Base-by-base conservation (phyloP, 1,140 invertebrate genomes). In the Hetaerina americana region DNA sequence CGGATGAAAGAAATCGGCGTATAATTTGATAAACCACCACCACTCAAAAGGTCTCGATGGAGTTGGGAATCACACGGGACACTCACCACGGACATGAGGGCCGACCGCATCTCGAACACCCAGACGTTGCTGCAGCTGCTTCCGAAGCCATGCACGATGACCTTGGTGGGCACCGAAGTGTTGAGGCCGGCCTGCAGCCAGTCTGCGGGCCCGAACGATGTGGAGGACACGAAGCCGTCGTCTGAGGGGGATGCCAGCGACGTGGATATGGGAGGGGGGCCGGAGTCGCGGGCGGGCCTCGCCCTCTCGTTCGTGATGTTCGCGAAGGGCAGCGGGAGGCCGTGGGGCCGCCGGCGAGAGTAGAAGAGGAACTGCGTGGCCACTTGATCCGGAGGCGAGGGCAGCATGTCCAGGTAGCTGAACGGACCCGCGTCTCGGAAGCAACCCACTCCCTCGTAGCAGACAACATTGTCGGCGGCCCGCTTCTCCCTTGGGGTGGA, bases 111-210 rank as follows among this genome's bases (percentile, higher is more conserved):
- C 78, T 96, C 93, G 77, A 93, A 91, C 0, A 97, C 92, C 95
- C 95, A 97, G 10, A 93, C 88, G 74, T 92, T 89, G 24, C 90
- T 87, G 77, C 94, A 96, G 76, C 90, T 92, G 66, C 93, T 94
- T 0, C 94, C 92, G 77, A 97, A 98, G 3, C 96, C 96, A 77
- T 98, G 96, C 0, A 97, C 92, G 72, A 98, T 92, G 26, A 98
- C 87, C 79, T 95, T 93, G 18, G 92, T 92, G 0, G 92, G 89
- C n/a, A 87, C 80, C 75, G 76, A 81, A 72, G 76, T 80, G 78
- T 80, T 84, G 78, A 74, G 83, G 78, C 75, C 78, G 78, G 72
- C 81, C 22, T 57, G 15, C 15, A 57, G 15, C 40, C 40, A 57
- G 22, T 57, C 40, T 1, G 40, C 40, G 2, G 40, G 40, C 2